phyloP scores from a whole-genome alignment of 1,140 invertebrate species.

The Ceratosolen solmsi region DNA sequence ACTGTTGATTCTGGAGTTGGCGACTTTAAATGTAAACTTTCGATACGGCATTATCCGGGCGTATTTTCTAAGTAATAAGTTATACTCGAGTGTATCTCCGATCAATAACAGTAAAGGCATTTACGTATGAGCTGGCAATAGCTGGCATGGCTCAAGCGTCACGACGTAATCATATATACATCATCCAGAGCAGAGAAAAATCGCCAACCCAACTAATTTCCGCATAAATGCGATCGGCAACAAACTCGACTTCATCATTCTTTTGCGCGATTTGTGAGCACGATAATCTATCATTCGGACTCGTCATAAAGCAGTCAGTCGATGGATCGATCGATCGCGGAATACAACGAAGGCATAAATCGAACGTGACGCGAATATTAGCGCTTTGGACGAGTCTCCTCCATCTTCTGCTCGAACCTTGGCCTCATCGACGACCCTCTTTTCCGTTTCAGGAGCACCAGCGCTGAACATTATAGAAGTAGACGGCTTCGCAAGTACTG shows the following conservation, averaged over 20 bases:
- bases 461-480: neutral
- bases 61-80: no score
- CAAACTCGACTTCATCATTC: neutral
- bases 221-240: conserved; percentile 32
- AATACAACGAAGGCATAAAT: conserved; percentile 35
- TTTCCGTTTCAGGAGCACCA: conserved; percentile 31
- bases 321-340: conserved; percentile 24
- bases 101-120: no score
- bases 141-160: conserved; percentile 40
- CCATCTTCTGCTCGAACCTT: conserved; percentile 17
- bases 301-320: conserved; percentile 47
- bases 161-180: conserved; percentile 1
- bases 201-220: conserved; percentile 37
- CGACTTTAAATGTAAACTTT: no score
- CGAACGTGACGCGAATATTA: conserved; percentile 50
- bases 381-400: conserved; percentile 42
- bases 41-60: no score
- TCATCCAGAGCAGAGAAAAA: conserved; percentile 14
- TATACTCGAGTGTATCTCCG: no score
- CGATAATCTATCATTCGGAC: conserved; percentile 43
- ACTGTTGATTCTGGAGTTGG: no score
- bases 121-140: no score
- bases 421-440: conserved; percentile 7
- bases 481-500: neutral
- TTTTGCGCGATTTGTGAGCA: conserved; percentile 15